Evolutionary conservation across 2,888 invertebrate genomes (phyloP).

Genomic region (Drosophila testacea): DNA sequence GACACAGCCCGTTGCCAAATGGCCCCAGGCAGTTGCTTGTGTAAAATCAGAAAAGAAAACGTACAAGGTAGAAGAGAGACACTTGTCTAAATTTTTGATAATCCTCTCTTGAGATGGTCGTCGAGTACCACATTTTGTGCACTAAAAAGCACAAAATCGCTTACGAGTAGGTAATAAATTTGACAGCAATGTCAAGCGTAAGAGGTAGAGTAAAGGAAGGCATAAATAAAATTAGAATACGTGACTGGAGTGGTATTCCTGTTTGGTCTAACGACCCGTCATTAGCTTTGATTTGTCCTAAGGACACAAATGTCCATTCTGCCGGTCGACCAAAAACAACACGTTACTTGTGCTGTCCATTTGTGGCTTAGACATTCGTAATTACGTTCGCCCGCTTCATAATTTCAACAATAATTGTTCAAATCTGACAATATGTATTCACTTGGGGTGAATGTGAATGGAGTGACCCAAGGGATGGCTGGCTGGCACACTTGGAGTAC

Average conservation of each 20-base stretch:
- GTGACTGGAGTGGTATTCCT: slow-evolving; percentile 33
- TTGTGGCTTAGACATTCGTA: slow-evolving; percentile 41
- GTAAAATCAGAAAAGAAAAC: neutral
- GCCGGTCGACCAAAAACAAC: slow-evolving; percentile 23
- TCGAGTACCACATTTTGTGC: slow-evolving; percentile 27
- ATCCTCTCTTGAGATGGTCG: slow-evolving; percentile 41
- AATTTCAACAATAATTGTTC: slow-evolving; percentile 67
- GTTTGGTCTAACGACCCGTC: slow-evolving; percentile 44
- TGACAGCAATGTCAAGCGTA: slow-evolving; percentile 7
- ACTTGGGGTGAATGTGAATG: slow-evolving; percentile 21
- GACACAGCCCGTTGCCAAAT: slow-evolving; percentile 68
- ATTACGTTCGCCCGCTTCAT: slow-evolving; percentile 47
- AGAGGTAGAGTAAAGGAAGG: slow-evolving; percentile 39
- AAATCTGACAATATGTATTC: slow-evolving; percentile 49
- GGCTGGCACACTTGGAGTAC: slow-evolving; percentile 13
- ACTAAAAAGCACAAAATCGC: slow-evolving; percentile 25
- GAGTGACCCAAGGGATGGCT: slow-evolving; percentile 25
- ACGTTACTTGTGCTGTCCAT: slow-evolving; percentile 50
- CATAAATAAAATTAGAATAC: slow-evolving; percentile 42
- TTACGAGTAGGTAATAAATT: slow-evolving; percentile 35
- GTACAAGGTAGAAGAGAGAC: slow-evolving; percentile 8
- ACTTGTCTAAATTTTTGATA: slow-evolving; percentile 61
- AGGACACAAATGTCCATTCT: slow-evolving; percentile 25
- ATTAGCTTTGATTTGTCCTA: slow-evolving; percentile 58
- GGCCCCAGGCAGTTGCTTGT: slow-evolving; percentile 51